These are phyloP conservation scores for Enteromius trimaculatus DNA, from an alignment of 2,797 vertebrate genomes.

Conservation along the genomic window DNA sequence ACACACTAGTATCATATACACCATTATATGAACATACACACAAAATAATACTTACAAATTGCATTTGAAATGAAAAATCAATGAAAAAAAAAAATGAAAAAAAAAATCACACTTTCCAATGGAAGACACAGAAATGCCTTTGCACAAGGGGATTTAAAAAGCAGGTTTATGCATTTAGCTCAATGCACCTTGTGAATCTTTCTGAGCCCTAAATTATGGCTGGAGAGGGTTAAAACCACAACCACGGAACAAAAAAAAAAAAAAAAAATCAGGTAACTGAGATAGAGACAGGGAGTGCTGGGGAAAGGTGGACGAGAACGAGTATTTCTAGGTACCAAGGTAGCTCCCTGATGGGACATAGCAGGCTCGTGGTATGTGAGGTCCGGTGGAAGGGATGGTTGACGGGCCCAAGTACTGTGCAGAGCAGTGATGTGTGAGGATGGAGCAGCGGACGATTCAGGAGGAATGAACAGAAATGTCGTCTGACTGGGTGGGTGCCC, in stretches of 20 bases:
- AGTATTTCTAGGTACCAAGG: conserved; percentile 78
- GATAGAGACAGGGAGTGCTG: conserved; percentile 58
- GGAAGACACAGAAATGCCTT: conserved; percentile 28
- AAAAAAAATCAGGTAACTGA: conserved; percentile 60
- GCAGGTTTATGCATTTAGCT: conserved; percentile 64
- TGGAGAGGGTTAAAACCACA: conserved; percentile 76
- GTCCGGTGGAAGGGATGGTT: conserved; percentile 72
- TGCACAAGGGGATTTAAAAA: conserved; percentile 64
- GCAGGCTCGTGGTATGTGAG: conserved; percentile 78
- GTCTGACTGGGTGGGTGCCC: conserved; percentile 87
- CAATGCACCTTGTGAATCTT: conserved; percentile 53
- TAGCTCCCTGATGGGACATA: conserved; percentile 74
- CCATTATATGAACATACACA: conserved; percentile 81
- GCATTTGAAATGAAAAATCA: conserved; percentile 24
- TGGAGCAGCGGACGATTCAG: conserved; percentile 76
- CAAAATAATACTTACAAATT: conserved; percentile 73
- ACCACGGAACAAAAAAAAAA: conserved; percentile 60
- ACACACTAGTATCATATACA: conserved; percentile 79
- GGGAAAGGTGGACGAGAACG: conserved; percentile 57
- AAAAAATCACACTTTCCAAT: conserved; percentile 59
- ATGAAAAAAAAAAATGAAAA: conserved; percentile 53
- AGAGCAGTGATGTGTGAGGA: conserved; percentile 85
- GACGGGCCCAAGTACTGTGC: conserved; percentile 79
- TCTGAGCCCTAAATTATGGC: conserved; percentile 56
- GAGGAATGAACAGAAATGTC: conserved; percentile 75